A percentile compares a stretch with the other conserved stretches of the same genome.
Evolutionary conservation across 2,113 vertebrate genomes (phyloP).

Genomic region (Choloepus hoffmanni): DNA sequence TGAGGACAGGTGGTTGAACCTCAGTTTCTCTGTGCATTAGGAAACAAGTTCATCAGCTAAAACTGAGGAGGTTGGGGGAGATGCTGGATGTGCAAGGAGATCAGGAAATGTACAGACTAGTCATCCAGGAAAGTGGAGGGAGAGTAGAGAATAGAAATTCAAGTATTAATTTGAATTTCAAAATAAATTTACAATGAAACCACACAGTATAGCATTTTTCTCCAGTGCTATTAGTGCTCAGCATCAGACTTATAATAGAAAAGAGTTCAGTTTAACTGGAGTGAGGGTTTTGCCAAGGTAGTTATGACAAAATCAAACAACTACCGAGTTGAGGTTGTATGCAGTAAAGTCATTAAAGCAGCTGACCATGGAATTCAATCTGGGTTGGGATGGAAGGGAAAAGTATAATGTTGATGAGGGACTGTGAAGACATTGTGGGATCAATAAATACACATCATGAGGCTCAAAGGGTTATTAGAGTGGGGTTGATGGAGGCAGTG

Average conservation of each 20-base stretch:
- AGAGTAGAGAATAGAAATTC: not conserved
- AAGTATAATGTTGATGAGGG: not conserved
- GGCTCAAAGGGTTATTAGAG: not conserved
- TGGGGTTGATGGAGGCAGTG: not conserved
- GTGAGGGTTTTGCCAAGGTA: not conserved
- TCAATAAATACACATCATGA: not conserved
- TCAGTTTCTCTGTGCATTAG: not conserved
- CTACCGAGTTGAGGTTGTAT: not conserved
- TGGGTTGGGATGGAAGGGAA: not conserved
- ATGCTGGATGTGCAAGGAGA: not conserved
- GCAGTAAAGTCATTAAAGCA: not conserved
- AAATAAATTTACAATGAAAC: not conserved
- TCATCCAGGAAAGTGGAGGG: not conserved
- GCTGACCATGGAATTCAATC: not conserved
- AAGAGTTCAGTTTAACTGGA: not conserved
- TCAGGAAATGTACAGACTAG: not conserved
- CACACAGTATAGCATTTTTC: accelerated
- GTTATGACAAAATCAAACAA: not conserved
- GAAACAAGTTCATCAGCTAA: not conserved
- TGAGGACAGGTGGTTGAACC: not conserved
- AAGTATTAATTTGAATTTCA: not conserved
- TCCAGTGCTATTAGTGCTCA: not conserved
- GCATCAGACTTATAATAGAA: not conserved
- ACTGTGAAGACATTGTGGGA: constrained; percentile 27
- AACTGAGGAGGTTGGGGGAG: not conserved